Base-by-base conservation (phyloP, 2,113 vertebrate genomes). In the Labeo rohita region DNA sequence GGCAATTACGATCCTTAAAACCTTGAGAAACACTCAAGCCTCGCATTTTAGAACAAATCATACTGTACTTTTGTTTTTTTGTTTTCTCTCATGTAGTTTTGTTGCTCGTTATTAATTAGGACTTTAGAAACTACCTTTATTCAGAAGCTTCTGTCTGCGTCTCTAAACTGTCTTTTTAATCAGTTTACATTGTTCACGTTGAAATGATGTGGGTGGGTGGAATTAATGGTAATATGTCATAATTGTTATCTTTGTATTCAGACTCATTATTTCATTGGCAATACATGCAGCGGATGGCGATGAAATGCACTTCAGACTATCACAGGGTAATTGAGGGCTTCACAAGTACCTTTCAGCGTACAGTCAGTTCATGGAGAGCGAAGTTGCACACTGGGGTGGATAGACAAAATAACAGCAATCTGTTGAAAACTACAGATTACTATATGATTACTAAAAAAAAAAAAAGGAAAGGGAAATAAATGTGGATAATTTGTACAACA, bases 161-260 rank as follows among this genome's bases (percentile, higher is more conserved):
- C 39, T 43, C 21, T 81, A 65, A 65, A 65, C 2, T 11, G 43
- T 43, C 11, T 79, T 18, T 56, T 63, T 81, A 81, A 81, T 81
- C 79, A 81, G 59, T 65, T 65, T 49, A 1, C 39, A 81, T 81
- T 81, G 59, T 65, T 65, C 59, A 23, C 39, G 23, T 6, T 34
- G n/a, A 65, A 65, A 81, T 65, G 11, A 49, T 65, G 79, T 28
- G 36, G 1, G 59, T 65, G 36, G 78, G 39, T 47, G 21, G 43
- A 65, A 61, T 80, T 61, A 65, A 28, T 65, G 56, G 47, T 63
- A 61, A 47, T 65, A 23, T 63, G 13, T 16, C 4, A 0, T 45
- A 47, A 66, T 65, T 66, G n/a, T 81, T 47, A 80, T 80, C 43
- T 81, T 79, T 79, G 36, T 43, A 59, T 79, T 79, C 54, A 79